These are phyloP conservation scores for Hemibagrus wyckioides DNA, from an alignment of 2,113 vertebrate species.

Conservation along the genomic window DNA sequence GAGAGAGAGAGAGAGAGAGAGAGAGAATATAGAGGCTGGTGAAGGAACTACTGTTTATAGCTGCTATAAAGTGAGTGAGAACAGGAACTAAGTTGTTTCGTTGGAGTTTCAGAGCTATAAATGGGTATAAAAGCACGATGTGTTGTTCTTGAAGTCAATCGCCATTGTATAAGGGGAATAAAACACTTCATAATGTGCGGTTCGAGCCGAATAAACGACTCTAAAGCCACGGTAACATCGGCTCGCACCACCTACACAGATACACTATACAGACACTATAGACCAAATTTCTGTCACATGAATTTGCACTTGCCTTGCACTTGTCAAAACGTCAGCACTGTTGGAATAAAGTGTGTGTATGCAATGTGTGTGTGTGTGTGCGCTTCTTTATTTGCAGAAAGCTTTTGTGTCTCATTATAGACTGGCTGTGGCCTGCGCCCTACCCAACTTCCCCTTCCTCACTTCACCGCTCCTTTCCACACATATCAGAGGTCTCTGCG, in stretches of 20 bases:
- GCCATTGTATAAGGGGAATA: not conserved
- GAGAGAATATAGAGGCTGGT: not conserved
- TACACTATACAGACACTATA: not conserved
- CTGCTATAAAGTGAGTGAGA: not conserved
- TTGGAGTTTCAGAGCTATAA: not conserved
- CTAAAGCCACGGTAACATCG: not conserved
- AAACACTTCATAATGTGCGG: not conserved
- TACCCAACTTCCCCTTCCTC: conserved; percentile 50
- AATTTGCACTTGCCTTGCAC: not conserved
- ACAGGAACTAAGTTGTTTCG: not conserved
- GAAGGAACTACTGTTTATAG: not conserved
- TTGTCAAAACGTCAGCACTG: not conserved
- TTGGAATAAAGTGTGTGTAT: conserved; percentile 8
- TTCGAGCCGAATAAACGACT: not conserved
- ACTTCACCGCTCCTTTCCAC: conserved; percentile 50
- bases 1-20: no score
- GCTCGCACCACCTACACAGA: not conserved
- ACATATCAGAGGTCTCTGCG: conserved; percentile 65
- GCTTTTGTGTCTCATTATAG: conserved; percentile 35
- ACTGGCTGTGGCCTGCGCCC: conserved; percentile 38
- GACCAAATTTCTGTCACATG: not conserved
- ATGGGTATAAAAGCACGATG: not conserved
- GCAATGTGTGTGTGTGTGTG: conserved; percentile 21
- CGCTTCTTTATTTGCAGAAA: conserved; percentile 43
- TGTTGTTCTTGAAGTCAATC: not conserved